Evolutionary conservation across 1,140 invertebrate species (phyloP).

Genomic region (Brachionus sp.): DNA sequence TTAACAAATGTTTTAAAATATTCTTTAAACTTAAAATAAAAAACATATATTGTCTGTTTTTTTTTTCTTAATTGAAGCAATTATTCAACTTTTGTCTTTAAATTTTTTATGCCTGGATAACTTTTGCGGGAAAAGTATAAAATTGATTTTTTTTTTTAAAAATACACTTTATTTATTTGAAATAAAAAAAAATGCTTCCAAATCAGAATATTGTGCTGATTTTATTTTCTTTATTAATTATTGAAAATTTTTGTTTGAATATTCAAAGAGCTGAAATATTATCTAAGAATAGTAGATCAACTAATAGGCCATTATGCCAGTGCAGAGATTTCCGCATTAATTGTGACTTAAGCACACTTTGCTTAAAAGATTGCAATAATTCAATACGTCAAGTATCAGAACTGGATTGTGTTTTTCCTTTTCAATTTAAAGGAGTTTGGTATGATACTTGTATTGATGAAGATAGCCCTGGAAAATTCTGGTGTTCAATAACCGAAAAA

Average conservation of each 20-base stretch:
- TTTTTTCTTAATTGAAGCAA: not conserved
- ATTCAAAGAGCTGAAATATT: not conserved
- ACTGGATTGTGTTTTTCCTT: conserved; percentile 36
- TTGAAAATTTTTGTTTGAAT: not conserved
- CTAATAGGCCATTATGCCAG: not conserved
- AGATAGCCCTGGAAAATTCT: not conserved
- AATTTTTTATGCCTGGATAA: not conserved
- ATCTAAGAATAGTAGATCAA: not conserved
- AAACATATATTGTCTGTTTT: not conserved
- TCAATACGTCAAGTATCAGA: not conserved
- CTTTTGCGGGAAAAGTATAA: not conserved
- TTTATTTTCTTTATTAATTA: not conserved
- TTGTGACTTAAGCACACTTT: conserved; percentile 2
- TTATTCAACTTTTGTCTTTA: not conserved
- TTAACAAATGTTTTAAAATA: too few relatives aligned
- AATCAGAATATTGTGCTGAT: not conserved
- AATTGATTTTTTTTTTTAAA: not conserved
- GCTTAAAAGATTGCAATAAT: not conserved
- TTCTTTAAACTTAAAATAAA: too few relatives aligned
- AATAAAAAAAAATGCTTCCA: not conserved
- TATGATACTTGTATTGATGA: conserved; percentile 34
- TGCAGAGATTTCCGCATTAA: conserved; percentile 10
- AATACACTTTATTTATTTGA: not conserved
- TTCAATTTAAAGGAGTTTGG: conserved; percentile 37
- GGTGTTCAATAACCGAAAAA: not conserved